A percentile compares a stretch with the other conserved stretches of the same genome.
Evolutionary conservation across 2,888 invertebrate species (phyloP).

Genomic region (Notocelia uddmanniana): DNA sequence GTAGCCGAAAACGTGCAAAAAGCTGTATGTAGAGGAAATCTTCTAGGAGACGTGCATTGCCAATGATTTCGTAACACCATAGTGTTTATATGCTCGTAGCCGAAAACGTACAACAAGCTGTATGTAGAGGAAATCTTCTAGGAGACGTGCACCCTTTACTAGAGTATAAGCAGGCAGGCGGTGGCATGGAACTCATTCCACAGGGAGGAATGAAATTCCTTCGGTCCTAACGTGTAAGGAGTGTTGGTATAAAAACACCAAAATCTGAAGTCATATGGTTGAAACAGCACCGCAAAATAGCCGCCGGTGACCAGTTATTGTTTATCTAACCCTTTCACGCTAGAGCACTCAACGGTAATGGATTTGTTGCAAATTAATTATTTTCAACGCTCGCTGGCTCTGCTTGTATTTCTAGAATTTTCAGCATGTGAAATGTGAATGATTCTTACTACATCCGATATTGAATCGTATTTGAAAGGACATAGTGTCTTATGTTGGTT

Average conservation of each 20-base stretch:
- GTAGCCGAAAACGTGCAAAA: too few species aligned
- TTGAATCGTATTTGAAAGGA: neutral
- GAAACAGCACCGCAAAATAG: slow-evolving; percentile 13
- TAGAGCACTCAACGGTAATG: slow-evolving; percentile 70
- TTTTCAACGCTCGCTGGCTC: slow-evolving; percentile 63
- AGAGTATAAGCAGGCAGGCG: too few species aligned
- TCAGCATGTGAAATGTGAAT: slow-evolving; percentile 50
- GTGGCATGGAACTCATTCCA: too few species aligned
- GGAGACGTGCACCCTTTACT: too few species aligned
- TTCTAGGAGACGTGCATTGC: too few species aligned
- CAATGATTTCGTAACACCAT: too few species aligned
- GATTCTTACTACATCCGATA: neutral
- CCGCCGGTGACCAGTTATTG: slow-evolving; percentile 56
- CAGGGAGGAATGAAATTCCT: too few species aligned
- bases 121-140: too few species aligned
- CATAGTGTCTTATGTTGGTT: neutral
- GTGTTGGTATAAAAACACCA: neutral
- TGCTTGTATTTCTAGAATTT: slow-evolving; percentile 64
- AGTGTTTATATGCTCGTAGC: too few species aligned
- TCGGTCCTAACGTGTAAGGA: too few species aligned
- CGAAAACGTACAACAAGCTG: too few species aligned
- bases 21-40: too few species aligned
- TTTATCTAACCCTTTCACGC: slow-evolving; percentile 65
- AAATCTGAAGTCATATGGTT: slow-evolving; percentile 8
- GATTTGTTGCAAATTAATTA: slow-evolving; percentile 75